Conservation (phyloP, 2,113 vertebrate species). For the Sorex araneus region DNA sequence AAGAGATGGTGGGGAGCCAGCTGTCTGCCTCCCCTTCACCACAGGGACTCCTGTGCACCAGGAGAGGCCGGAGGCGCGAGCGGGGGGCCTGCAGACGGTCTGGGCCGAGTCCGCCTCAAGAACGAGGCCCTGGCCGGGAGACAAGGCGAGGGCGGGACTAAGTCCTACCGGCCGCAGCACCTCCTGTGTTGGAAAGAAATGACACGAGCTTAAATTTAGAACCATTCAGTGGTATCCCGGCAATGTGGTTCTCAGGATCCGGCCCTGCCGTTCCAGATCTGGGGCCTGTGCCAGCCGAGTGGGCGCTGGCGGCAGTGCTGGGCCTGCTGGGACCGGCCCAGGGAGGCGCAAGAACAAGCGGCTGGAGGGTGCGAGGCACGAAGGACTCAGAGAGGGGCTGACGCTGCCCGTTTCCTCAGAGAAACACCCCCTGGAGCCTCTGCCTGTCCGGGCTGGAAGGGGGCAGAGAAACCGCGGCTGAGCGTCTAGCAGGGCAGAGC, state of each 20-base stretch:
- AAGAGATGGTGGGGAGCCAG: not conserved
- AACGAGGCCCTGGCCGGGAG: not conserved
- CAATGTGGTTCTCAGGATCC: not conserved
- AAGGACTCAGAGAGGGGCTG: not conserved
- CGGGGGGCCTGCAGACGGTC: not conserved
- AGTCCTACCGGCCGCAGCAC: not conserved
- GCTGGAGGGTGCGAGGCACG: not conserved
- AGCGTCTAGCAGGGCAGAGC: not conserved
- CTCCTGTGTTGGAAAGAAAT: not conserved
- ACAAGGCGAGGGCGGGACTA: not conserved
- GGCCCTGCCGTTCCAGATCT: not conserved
- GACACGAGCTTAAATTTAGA: conserved; percentile 22
- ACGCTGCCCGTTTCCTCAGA: accelerated
- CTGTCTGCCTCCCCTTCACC: not conserved
- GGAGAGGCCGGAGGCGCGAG: too few species aligned
- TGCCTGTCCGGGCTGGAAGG: not conserved
- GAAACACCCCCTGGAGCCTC: not conserved
- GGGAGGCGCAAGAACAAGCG: not conserved
- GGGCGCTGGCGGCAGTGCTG: not conserved
- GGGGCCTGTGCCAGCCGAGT: not conserved
- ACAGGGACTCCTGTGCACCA: not conserved
- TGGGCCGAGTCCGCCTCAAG: not conserved
- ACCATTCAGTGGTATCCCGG: not conserved
- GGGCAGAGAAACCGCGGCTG: not conserved
- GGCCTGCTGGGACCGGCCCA: too few species aligned